A percentile compares a stretch with the other conserved stretches of the same genome.
These are phyloP conservation scores for Dicerorhinus sumatrensis DNA, from an alignment of 2,113 vertebrate genomes.

Conservation along the genomic window DNA sequence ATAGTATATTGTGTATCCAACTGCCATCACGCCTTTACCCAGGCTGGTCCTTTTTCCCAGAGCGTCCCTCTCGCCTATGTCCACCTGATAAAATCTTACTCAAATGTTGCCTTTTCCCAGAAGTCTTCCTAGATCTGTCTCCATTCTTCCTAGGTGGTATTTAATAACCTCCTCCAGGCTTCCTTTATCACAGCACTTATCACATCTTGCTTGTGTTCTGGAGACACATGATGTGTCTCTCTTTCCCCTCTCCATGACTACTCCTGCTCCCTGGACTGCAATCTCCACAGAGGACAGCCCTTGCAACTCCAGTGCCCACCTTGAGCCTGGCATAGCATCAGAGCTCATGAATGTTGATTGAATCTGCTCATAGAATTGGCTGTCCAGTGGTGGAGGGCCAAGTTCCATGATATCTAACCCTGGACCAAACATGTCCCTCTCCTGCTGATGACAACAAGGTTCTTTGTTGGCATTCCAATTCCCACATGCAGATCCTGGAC, in stretches of 20 bases:
- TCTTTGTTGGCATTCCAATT: not conserved
- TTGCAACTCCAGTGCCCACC: not conserved
- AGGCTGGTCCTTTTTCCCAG: not conserved
- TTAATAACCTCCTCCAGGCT: not conserved
- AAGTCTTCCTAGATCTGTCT: not conserved
- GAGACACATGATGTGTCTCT: not conserved
- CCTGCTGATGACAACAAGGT: not conserved
- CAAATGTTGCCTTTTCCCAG: not conserved
- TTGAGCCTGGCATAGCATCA: not conserved
- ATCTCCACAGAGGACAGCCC: not conserved
- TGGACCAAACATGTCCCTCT: not conserved
- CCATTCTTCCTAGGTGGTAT: not conserved
- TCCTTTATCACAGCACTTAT: not conserved
- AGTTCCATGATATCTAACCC: not conserved
- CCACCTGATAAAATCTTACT: not conserved
- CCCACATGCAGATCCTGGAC: too few relatives aligned
- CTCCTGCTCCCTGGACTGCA: not conserved
- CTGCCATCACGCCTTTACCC: not conserved
- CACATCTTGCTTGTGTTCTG: not conserved
- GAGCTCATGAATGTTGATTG: not conserved
- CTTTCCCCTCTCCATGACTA: rapidly evolving
- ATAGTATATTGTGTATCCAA: not conserved
- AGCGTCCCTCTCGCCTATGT: not conserved
- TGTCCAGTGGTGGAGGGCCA: not conserved
- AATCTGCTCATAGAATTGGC: not conserved